Evolutionary conservation across 92 coral and sea anemone genomes (phyloP), one percentile per base, ranked within the genome.

Genomic region (Pocillopora meandrina): DNA sequence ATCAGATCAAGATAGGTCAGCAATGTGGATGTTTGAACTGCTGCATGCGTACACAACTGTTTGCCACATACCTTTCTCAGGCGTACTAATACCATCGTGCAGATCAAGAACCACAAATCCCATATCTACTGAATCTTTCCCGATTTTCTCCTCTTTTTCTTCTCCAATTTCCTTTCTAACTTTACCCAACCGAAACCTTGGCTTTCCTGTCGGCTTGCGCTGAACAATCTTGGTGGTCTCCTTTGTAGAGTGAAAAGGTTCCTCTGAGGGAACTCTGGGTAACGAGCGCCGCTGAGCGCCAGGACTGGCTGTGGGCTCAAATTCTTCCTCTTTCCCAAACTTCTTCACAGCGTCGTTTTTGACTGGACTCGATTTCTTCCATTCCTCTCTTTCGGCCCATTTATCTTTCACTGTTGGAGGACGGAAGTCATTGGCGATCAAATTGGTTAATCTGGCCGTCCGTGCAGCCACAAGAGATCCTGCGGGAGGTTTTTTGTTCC

Each of bases 221-320:
- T 90, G 84, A 58, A 78, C 66, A 72, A 92, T 94, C 85, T 90
- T 94, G 12, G 98, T 94, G 63, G 95, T 89, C 68, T 94, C 90
- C 55, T 84, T 89, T 19, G 98, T 94, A 3, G 98, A 91, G n/a
- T 90, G 86, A 74, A 65, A 94, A 5, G 98, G 98, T 78, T 94
- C 90, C 55, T 82, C 92, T 70, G 69, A 65, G 15, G 98, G 98
- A 65, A 92, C 80, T 36, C 84, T 85, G 74, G 98, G 98, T 65
- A 94, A 81, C 12, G 86, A 65, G 55, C 98, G 87, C 35, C 93
- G 90, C 78, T 89, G 90, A 31, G 89, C 65, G 33, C 90, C 73
- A 23, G 97, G 97, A 64, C 87, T 84, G 10, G 60, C 87, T 58
- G 68, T 66, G 16, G 76, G 68, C 82, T 75, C 75, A 57, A 76